These are phyloP conservation scores for Antheraea mylitta DNA, from an alignment of 1,140 invertebrate species.

Conservation along the genomic window DNA sequence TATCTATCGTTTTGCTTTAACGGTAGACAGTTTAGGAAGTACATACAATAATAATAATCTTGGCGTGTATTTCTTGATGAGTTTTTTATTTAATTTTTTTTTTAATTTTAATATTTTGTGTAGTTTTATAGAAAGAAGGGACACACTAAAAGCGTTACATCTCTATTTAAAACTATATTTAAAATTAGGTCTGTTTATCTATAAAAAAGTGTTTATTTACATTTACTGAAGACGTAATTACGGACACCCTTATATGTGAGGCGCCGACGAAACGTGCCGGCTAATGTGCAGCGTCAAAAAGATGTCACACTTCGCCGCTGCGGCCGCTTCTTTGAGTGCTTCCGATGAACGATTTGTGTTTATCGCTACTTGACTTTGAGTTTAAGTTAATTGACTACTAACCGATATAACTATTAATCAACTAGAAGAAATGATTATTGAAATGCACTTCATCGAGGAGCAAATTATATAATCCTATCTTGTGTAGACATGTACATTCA, in stretches of 20 bases:
- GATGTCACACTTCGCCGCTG: conserved; percentile 24
- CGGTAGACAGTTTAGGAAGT: too few relatives aligned
- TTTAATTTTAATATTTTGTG: background rate
- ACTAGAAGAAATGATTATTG: conserved; percentile 18
- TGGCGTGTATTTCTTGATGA: too few relatives aligned
- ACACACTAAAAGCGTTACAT: too few relatives aligned
- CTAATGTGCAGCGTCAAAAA: conserved; percentile 40
- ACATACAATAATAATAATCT: too few relatives aligned
- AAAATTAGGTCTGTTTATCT: background rate
- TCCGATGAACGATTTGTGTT: conserved; percentile 44
- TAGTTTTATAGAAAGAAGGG: too few relatives aligned
- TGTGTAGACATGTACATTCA: background rate
- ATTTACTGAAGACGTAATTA: conserved; percentile 25
- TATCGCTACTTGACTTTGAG: conserved; percentile 29
- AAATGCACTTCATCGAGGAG: conserved; percentile 8
- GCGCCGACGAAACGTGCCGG: conserved; percentile 42
- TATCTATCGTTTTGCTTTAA: background rate
- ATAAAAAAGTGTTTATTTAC: too few relatives aligned
- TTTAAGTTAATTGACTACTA: conserved; percentile 42
- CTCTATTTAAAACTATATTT: too few relatives aligned
- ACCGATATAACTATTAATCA: conserved; percentile 34
- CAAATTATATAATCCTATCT: background rate
- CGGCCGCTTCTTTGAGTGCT: conserved; percentile 23
- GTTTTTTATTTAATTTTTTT: too few relatives aligned
- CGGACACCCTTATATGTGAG: conserved; percentile 23